These are phyloP conservation scores for Garra rufa DNA, from an alignment of 2,113 vertebrate species.

Conservation along the genomic window DNA sequence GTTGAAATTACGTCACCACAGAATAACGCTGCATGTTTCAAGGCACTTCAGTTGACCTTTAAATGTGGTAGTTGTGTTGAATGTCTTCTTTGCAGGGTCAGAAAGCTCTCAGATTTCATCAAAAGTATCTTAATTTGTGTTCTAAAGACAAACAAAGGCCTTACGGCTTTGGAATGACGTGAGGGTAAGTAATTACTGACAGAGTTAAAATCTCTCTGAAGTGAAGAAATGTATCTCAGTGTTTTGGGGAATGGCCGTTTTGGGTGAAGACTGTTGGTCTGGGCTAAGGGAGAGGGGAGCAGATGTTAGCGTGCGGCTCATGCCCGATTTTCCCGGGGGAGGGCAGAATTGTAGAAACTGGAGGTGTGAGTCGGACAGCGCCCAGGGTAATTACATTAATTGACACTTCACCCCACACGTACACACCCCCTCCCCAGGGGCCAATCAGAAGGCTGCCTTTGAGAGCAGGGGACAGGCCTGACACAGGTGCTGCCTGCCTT, in stretches of 20 bases:
- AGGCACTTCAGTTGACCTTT: too few relatives aligned
- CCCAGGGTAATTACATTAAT: slow-evolving; percentile 82
- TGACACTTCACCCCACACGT: slow-evolving; percentile 80
- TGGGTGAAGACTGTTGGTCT: not conserved
- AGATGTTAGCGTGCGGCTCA: slow-evolving; percentile 57
- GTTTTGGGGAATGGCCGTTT: slow-evolving; percentile 49
- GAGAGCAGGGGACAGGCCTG: slow-evolving; percentile 66
- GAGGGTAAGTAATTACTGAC: too few relatives aligned
- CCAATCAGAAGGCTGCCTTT: slow-evolving; percentile 75
- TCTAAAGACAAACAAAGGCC: too few relatives aligned
- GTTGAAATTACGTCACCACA: too few relatives aligned
- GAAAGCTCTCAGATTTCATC: too few relatives aligned
- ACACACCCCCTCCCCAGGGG: slow-evolving; percentile 74
- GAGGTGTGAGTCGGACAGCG: slow-evolving; percentile 77
- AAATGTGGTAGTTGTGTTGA: too few relatives aligned
- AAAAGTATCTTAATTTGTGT: too few relatives aligned
- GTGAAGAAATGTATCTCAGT: not conserved
- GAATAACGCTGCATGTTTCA: too few relatives aligned
- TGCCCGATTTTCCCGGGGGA: slow-evolving; percentile 38
- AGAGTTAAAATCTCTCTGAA: not conserved
- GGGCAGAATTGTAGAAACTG: slow-evolving; percentile 58
- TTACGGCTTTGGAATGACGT: too few relatives aligned
- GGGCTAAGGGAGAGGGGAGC: slow-evolving; percentile 70
- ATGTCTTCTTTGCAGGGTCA: too few relatives aligned
- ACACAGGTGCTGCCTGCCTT: slow-evolving; percentile 78